Evolutionary conservation across 2,797 vertebrate species (phyloP), one percentile per base, ranked within the genome.

Genomic region (Karalla daura): DNA sequence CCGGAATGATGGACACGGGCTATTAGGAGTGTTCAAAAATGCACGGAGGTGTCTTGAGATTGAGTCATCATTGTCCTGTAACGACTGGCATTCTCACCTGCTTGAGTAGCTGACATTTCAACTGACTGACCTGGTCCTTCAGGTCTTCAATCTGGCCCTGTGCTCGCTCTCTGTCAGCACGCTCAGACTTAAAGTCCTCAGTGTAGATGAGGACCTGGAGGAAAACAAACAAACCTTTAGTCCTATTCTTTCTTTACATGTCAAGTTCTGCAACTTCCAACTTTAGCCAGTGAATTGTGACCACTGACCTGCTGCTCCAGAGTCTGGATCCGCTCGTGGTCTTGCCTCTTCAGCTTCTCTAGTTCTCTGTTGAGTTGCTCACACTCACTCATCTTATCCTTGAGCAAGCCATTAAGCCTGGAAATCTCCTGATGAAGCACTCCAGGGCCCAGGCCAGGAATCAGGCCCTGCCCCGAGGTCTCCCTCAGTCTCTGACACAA

Each of bases 221-320:
- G 30, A 28, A 54, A 43, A 15, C 49, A 1, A 36, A 2, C 28
- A 1, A 70, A 9, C 7, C 7, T 41, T 63, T 21, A 58, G 5
- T 36, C 14, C 13, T 7, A 15, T 41, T 12, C 32, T 27, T n/a
- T 56, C 17, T 17, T 4, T 1, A 25, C 33, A 44, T 33, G 27
- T 15, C 15, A 17, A 9, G 30, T 41, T 23, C 14, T n/a, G n/a
- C n/a, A n/a, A n/a, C n/a, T n/a, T n/a, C n/a, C n/a, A n/a, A n/a
- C n/a, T n/a, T n/a, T n/a, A n/a, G n/a, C n/a, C n/a, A n/a, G n/a
- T n/a, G n/a, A n/a, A n/a, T n/a, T n/a, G n/a, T n/a, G n/a, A n/a
- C n/a, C n/a, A n/a, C n/a, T n/a, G n/a, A 98, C 97, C 97, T 99
- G 97, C 84, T 98, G 96, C 79, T 98, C 95, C 84, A 99, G 90